Evolutionary conservation across 30 jellyfish, hydroid and myxozoan species (phyloP), one percentile per base, ranked within the genome.

Genomic region (Catostylus mosaicus): DNA sequence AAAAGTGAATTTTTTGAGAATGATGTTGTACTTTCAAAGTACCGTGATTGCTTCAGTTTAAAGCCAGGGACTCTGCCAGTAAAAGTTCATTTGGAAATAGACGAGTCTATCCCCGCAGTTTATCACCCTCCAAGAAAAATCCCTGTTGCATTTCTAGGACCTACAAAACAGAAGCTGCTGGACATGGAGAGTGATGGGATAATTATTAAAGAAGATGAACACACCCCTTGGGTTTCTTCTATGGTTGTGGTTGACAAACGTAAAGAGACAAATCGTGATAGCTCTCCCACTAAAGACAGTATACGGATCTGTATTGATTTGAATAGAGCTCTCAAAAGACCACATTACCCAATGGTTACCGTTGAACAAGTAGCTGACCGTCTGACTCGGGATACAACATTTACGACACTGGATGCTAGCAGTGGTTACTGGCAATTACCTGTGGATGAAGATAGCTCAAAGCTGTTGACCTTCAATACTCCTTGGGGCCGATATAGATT

Each of bases 201-300:
- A 36, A 31, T 77, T 54, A 82, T 77, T 23, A 75, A 75, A 51
- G 82, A 75, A 51, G 59, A 45, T 46, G 81, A 47, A 52, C 87
- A 75, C 69, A 75, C 87, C 33, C 87, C 59, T 19, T 72, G 84
- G 87, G 87, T 75, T 47, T 52, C 83, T 57, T 75, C 88, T 67
- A 77, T 54, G 88, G 67, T 77, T 31, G 88, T 54, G 30, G 88
- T 77, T 32, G 84, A 77, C 88, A 77, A 77, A 59, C 83, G 84
- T 5, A 54, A 59, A 52, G 82, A 77, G 50, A 59, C 82, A 54
- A 59, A 30, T 31, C 82, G 73, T 8, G 64, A 54, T 52, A 37
- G 83, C 64, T 67, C 64, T 54, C 88, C 88, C 61, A 52, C 88
- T 47, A 77, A 57, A 67, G 73, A 77, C 64, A 59, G 73, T 34